These are phyloP conservation scores for Petrocephalus sullivani DNA, from an alignment of 2,797 vertebrate species.

Conservation along the genomic window DNA sequence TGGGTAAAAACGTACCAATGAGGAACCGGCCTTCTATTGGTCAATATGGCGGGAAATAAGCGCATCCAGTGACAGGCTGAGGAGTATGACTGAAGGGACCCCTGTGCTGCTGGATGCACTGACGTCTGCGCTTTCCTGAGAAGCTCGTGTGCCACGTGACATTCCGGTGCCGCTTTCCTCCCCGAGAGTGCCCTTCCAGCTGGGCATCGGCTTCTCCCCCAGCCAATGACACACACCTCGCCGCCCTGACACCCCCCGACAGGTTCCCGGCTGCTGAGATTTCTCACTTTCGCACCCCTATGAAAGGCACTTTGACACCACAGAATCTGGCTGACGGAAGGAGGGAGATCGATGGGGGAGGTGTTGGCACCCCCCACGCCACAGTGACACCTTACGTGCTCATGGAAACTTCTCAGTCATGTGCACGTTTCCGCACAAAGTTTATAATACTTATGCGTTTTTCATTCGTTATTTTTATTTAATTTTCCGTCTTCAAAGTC, in stretches of 20 bases:
- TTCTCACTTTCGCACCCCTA: background rate
- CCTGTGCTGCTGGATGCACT: background rate
- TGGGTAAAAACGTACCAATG: background rate
- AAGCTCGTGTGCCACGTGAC: background rate
- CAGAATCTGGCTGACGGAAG: background rate
- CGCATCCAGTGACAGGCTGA: background rate
- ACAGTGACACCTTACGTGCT: background rate
- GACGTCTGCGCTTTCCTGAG: background rate
- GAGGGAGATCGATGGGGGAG: background rate
- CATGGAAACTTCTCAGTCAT: background rate
- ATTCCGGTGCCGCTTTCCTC: background rate
- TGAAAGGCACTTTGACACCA: constrained; percentile 4
- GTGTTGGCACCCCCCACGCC: background rate
- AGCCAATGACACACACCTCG: background rate
- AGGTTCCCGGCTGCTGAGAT: background rate
- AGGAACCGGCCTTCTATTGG: background rate
- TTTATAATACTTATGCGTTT: too few species aligned
- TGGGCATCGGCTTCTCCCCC: background rate
- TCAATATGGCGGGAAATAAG: background rate
- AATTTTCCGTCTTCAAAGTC: too few species aligned
- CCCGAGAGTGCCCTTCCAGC: background rate
- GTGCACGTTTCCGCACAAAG: background rate
- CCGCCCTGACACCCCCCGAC: background rate
- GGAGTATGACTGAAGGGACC: background rate
- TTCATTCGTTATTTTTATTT: too few species aligned